Base-by-base conservation (phyloP, 2,797 vertebrate species). In the Lepilemur ruficaudatus region DNA sequence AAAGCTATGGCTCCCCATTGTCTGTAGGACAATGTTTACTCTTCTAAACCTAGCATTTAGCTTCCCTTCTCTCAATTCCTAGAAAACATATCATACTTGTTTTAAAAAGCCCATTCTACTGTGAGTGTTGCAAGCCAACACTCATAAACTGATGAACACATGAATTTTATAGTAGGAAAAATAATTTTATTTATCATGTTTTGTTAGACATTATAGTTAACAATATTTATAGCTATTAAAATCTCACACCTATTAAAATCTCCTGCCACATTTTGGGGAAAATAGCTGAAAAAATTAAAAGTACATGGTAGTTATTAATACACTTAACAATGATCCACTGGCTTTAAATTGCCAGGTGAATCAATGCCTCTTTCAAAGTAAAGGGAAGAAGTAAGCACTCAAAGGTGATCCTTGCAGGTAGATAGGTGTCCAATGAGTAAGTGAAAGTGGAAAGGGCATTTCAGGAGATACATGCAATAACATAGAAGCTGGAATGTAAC, bases 91-190 rank as follows among this genome's bases (percentile, higher is more conserved):
- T 70, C 13, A 41, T 35, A 50, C 76, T 92, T 89, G 43, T 87
- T 95, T 84, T 61, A 11, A 92, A 85, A 61, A 85, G 13, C 4
- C 67, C 52, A 25, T 84, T 94, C 78, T 91, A 48, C 13, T 81
- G 14, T 85, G 46, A 94, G 43, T 20, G 1, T 72, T 57, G 10
- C 38, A 65, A 69, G 13, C 7, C 63, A 70, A 76, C 67, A 85
- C 89, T 76, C 38, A 38, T 38, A 38, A 38, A 72, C 38, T 72
- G 80, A 72, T 70, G 18, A 76, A n/a, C 22, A 18, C 6, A 35
- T 85, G n/a, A 17, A 76, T 81, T 81, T 48, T 89, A n/a, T 55
- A 92, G n/a, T 67, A 79, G 67, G 43, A 55, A 81, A 91, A 92
- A 70, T 69, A 14, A 84, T 86, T 95, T 57, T 48, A 75, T 55